Evolutionary conservation across 2,797 vertebrate genomes (phyloP).

Genomic region (Tauraco hartlaubi): DNA sequence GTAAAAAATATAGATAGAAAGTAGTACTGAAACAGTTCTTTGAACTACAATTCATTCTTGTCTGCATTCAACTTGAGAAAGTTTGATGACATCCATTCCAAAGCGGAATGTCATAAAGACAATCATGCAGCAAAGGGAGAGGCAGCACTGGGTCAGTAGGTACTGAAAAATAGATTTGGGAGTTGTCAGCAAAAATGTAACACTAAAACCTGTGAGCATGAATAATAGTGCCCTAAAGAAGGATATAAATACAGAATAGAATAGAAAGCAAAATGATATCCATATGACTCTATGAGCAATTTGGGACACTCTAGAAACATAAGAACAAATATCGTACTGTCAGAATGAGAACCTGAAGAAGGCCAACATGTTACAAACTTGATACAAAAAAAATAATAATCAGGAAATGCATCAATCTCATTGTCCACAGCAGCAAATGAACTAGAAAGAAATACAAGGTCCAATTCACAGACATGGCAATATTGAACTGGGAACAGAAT

Average conservation of each 20-base stretch:
- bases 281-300: not conserved
- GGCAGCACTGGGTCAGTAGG: conserved; percentile 62
- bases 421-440: not conserved
- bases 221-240: conserved; percentile 54
- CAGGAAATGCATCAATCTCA: not conserved
- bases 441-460: not conserved
- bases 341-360: conserved; percentile 15
- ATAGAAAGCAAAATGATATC: conserved; percentile 9
- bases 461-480: not conserved
- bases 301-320: conserved; percentile 7
- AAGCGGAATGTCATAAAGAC: conserved; percentile 13
- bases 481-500: not conserved
- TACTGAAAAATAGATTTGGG: conserved; percentile 47
- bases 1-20: not conserved
- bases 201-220: conserved; percentile 53
- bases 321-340: not conserved
- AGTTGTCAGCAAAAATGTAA: conserved; percentile 56
- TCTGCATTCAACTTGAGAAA: not conserved
- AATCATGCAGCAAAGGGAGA: conserved; percentile 44
- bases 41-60: not conserved
- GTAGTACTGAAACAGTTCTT: not conserved
- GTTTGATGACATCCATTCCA: conserved; percentile 37
- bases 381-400: not conserved
- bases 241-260: conserved; percentile 13
- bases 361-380: not conserved